A percentile compares a stretch with the other conserved stretches of the same genome.
Evolutionary conservation across 2,888 invertebrate genomes (phyloP).

Genomic region (Cotesia congregata): DNA sequence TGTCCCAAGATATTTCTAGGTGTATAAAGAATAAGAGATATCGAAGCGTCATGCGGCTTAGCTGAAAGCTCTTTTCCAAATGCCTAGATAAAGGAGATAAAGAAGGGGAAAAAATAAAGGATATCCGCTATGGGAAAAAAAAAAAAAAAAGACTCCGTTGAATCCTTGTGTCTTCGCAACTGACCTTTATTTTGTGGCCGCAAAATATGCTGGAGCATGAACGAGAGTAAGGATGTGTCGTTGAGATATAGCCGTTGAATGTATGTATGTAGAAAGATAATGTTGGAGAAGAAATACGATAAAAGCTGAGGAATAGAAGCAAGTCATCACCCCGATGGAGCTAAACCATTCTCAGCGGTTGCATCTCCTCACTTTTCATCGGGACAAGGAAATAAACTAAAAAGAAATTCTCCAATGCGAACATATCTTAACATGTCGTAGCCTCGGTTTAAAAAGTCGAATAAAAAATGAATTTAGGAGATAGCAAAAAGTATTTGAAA

Average conservation of each 20-base stretch:
- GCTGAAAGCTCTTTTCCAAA: background rate
- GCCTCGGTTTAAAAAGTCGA: background rate
- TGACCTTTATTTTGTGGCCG: conserved; percentile 7
- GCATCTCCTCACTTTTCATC: conserved; percentile 2
- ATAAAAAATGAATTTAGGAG: background rate
- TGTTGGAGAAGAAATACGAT: background rate
- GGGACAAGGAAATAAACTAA: conserved; percentile 4
- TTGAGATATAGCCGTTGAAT: background rate
- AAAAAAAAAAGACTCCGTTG: background rate
- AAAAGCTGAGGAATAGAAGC: conserved; percentile 10
- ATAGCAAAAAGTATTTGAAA: background rate
- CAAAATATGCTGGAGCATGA: background rate
- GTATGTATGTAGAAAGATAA: conserved; percentile 2
- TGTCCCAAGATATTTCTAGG: background rate
- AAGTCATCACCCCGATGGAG: conserved; percentile 26
- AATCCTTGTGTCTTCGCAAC: conserved; percentile 5
- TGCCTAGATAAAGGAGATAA: conserved; percentile 8
- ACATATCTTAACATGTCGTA: background rate
- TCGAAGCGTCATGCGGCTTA: background rate
- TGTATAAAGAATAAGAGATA: conserved; percentile 6
- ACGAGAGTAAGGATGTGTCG: background rate
- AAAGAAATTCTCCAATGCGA: background rate
- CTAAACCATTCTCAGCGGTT: conserved; percentile 13
- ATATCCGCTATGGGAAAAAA: background rate
- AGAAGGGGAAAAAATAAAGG: background rate